phyloP scores from a whole-genome alignment of 1,140 invertebrate genomes.

The Drosophila melanica region DNA sequence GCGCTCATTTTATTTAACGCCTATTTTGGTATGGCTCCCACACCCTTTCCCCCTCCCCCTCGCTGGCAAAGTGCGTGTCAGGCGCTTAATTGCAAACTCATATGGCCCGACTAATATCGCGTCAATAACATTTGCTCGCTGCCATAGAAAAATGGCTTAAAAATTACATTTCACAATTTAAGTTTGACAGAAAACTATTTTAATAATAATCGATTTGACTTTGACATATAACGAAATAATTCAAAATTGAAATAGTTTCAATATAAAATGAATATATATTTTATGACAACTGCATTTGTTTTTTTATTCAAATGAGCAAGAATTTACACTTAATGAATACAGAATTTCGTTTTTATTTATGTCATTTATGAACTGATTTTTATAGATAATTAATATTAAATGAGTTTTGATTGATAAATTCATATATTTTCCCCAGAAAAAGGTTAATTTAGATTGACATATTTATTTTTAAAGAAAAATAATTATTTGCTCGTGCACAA shows the following conservation, averaged over 20 bases:
- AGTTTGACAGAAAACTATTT: slow-evolving; percentile 1
- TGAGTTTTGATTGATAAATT: too few species aligned
- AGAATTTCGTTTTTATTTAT: too few species aligned
- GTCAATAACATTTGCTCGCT: slow-evolving; percentile 4
- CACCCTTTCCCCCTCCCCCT: not conserved
- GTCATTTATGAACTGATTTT: too few species aligned
- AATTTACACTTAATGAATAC: too few species aligned
- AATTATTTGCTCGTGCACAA: too few species aligned
- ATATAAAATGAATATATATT: too few species aligned
- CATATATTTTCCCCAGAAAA: too few species aligned
- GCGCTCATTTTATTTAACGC: slow-evolving; percentile 66
- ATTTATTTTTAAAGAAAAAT: too few species aligned
- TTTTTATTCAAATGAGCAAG: too few species aligned
- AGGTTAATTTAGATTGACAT: too few species aligned
- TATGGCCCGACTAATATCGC: slow-evolving; percentile 42
- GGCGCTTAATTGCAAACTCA: slow-evolving; percentile 46
- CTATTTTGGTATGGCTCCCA: slow-evolving; percentile 14
- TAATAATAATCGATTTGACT: not conserved
- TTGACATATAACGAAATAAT: not conserved
- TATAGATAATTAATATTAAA: too few species aligned
- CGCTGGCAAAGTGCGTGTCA: slow-evolving; percentile 38
- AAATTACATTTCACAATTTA: not conserved
- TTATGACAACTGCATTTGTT: too few species aligned
- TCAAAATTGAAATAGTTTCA: not conserved
- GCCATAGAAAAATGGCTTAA: slow-evolving; percentile 10